Evolutionary conservation across 2,888 invertebrate genomes (phyloP).

Genomic region (Sarcophaga subvicina): DNA sequence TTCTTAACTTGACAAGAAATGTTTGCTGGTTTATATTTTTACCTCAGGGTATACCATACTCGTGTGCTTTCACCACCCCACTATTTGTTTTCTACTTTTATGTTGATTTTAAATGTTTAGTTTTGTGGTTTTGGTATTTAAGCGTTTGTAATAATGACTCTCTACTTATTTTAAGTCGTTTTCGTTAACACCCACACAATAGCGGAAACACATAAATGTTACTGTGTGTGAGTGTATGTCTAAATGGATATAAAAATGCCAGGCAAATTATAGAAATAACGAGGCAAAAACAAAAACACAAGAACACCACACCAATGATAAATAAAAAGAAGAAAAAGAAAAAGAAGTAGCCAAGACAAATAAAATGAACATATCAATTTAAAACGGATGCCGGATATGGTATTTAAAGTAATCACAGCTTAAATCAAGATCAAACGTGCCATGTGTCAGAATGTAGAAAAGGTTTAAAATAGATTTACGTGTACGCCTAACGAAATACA

Average conservation of each 20-base stretch:
- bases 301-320: constrained; percentile 1
- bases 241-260: constrained; percentile 2
- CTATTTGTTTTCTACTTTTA: constrained; percentile 10
- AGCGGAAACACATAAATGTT: constrained; percentile 21
- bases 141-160: constrained; percentile 62
- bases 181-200: constrained; percentile 53
- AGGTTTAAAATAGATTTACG: neutral
- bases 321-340: neutral
- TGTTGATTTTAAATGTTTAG: constrained; percentile 60
- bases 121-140: constrained; percentile 49
- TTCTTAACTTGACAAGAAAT: no score
- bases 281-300: neutral
- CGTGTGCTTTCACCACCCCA: no score
- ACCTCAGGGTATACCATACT: no score
- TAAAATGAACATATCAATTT: constrained; percentile 60
- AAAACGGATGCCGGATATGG: constrained; percentile 57
- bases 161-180: constrained; percentile 47
- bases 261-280: constrained; percentile 17
- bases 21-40: no score
- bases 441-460: constrained; percentile 16
- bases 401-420: constrained; percentile 60
- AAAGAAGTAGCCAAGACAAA: constrained; percentile 15
- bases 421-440: constrained; percentile 47
- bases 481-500: neutral
- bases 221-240: neutral